Percentiles rank a stretch among this genome's conserved stretches.
These are phyloP conservation scores for Bothrops jararaca DNA, from an alignment of 2,113 vertebrate species.

Conservation along the genomic window DNA sequence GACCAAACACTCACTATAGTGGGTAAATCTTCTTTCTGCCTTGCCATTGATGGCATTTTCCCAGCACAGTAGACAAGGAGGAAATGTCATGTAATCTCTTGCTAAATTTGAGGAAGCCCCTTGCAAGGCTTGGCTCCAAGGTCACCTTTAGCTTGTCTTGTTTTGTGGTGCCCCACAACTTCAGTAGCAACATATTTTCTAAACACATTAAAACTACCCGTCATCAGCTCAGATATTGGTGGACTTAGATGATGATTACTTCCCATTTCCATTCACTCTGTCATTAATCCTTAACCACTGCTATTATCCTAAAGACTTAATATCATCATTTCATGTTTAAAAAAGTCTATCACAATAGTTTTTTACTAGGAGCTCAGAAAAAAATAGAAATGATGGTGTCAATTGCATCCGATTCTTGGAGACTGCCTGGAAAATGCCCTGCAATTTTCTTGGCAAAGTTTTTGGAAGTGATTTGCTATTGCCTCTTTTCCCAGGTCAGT, in stretches of 20 bases:
- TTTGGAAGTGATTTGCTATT: not conserved
- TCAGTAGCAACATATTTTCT: not conserved
- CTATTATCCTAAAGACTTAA: not conserved
- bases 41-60: not conserved
- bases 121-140: not conserved
- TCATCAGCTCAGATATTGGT: not conserved
- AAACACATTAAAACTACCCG: not conserved
- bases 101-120: not conserved
- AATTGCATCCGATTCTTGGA: not conserved
- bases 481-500: not conserved
- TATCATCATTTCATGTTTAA: not conserved
- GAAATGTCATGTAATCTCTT: not conserved
- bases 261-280: not conserved
- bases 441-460: not conserved
- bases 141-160: not conserved
- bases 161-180: not conserved
- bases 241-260: not conserved
- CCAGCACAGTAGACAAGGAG: not conserved
- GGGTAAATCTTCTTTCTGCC: not conserved
- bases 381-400: not conserved
- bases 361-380: not conserved
- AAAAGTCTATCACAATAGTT: not conserved
- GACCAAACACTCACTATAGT: not conserved
- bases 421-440: not conserved
- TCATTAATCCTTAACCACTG: not conserved